Percentiles rank a stretch among this genome's conserved stretches.
Evolutionary conservation across 2,113 vertebrate species (phyloP).

Genomic region (Xenotilapia caudafasciata): DNA sequence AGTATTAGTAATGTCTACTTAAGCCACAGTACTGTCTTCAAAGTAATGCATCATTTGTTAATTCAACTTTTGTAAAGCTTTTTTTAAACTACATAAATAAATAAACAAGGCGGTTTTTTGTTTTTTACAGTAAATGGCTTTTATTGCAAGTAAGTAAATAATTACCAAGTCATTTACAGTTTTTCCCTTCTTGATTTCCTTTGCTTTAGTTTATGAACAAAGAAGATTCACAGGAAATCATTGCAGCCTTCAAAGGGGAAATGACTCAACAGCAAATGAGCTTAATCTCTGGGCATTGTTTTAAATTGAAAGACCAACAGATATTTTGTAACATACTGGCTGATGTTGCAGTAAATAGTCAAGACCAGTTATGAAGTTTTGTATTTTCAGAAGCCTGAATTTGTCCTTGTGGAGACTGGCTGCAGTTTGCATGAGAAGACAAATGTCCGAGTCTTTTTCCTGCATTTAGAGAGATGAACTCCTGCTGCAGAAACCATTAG

Average conservation of each 20-base stretch:
- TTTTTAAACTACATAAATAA: not conserved
- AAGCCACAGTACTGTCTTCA: not conserved
- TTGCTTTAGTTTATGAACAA: not conserved
- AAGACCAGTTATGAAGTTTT: not conserved
- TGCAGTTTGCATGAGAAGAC: not conserved
- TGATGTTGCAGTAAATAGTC: not conserved
- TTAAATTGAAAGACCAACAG: not conserved
- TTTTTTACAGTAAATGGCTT: not conserved
- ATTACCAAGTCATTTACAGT: not conserved
- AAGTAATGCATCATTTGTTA: not conserved
- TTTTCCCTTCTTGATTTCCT: not conserved
- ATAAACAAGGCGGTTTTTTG: not conserved
- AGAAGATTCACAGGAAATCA: not conserved
- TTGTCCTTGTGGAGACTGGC: not conserved
- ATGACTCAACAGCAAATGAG: not conserved
- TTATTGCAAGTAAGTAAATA: not conserved
- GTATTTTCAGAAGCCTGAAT: not conserved
- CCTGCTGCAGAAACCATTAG: slow-evolving; percentile 49
- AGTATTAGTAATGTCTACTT: not conserved
- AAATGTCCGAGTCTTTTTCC: not conserved
- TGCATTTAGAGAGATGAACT: slow-evolving; percentile 19
- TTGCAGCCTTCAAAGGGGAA: not conserved
- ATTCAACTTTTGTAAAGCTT: not conserved
- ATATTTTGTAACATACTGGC: not conserved
- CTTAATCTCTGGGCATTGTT: not conserved